These are phyloP conservation scores for Danaus plexippus DNA, from an alignment of 1,140 invertebrate genomes.

Conservation along the genomic window DNA sequence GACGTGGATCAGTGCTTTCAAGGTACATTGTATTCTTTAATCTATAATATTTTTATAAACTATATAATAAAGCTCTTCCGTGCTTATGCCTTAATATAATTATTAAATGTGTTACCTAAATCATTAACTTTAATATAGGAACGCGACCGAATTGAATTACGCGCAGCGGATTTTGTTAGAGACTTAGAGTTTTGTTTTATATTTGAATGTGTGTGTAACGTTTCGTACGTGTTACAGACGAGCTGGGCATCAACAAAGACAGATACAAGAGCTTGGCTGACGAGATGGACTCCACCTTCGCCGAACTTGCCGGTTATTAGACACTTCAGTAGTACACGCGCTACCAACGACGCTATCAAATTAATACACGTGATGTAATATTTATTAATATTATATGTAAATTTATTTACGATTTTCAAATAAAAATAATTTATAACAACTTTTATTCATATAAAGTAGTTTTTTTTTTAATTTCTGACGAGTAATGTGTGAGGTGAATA, in stretches of 20 bases:
- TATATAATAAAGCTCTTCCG: conserved; percentile 36
- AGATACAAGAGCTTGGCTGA: conserved; percentile 97
- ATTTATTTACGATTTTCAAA: conserved; percentile 72
- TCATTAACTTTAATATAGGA: no score
- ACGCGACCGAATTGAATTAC: no score
- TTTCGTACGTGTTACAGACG: conserved; percentile 78
- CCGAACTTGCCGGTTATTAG: conserved; percentile 93
- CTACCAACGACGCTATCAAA: conserved; percentile 29
- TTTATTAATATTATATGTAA: conserved; percentile 71
- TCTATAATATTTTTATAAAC: conserved; percentile 34
- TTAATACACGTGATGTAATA: conserved; percentile 65
- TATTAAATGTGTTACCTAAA: neutral
- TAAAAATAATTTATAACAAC: conserved; percentile 67
- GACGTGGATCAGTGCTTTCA: conserved; percentile 61
- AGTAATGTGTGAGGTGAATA: no score
- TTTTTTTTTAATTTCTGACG: no score
- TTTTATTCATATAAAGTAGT: conserved; percentile 4
- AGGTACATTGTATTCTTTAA: conserved; percentile 59
- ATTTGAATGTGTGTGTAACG: no score
- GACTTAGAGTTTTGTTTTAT: no score
- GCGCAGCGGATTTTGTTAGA: no score
- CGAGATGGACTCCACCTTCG: conserved; percentile 98
- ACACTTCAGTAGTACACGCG: conserved; percentile 35
- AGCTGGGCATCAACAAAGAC: conserved; percentile 98
- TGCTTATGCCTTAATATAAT: conserved; percentile 41